Base-by-base conservation (phyloP, 2,888 invertebrate species). In the Tillus elongatus region DNA sequence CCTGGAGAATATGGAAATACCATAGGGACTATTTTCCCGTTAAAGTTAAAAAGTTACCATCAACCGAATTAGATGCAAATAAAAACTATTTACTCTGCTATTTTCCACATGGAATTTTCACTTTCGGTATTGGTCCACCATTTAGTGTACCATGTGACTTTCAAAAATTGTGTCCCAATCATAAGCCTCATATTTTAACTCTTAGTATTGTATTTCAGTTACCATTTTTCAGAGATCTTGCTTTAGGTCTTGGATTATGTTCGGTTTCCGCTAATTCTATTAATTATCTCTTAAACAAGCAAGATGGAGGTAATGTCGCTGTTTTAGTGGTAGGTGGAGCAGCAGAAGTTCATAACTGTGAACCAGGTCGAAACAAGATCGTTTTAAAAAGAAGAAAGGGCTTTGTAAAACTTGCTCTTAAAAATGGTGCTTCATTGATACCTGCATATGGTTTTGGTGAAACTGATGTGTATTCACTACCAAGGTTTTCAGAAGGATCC, bases 381-480 rank as follows among this genome's bases (percentile, higher is more conserved):
- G 72, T 84, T n/a, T 57, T 90, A 9, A 84, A 75, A 47, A 75
- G 76, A 35, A 72, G 90, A 43, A 89, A 82, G 56, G 91, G 64
- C 4, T 64, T 64, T 40, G 49, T 64, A 2, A 53, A 47, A 32
- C 19, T 62, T 26, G 64, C 62, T 1, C 37, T 63, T 30, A 51
- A 45, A 43, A 57, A 44, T 61, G 90, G 92, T 8, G 73, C 84
- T 0, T 73, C 84, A 0, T 63, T 95, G 39, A 91, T 95, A 0
- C 93, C 95, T 1, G 83, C 87, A 0, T 80, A 90, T 57, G 83
- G 87, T 0, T 95, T 93, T 62, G 92, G 93, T 0, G 93, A 95
- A 65, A 83, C 83, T 1, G 87, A 91, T 52, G 65, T 90, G 4
- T 92, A 80, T 62, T 75, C 80, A 45, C 90, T 91, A 48, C 61